Evolutionary conservation across 2,888 invertebrate genomes (phyloP).

Genomic region (Automeris io): DNA sequence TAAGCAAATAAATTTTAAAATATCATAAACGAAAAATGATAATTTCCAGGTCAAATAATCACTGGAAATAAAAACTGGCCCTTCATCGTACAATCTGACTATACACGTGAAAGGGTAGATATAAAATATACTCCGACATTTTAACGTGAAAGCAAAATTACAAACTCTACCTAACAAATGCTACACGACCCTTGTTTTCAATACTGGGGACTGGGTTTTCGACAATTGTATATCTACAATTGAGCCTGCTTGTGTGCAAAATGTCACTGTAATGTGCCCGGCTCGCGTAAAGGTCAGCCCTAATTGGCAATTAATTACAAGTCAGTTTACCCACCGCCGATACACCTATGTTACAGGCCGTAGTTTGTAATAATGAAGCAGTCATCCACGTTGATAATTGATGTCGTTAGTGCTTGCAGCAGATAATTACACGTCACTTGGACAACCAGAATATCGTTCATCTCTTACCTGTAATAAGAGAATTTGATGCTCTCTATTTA

Average conservation of each 20-base stretch:
- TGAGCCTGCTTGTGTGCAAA: neutral
- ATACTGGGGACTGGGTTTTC: neutral
- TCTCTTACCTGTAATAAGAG: neutral
- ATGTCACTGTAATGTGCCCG: constrained; percentile 17
- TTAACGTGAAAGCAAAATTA: neutral
- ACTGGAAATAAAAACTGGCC: no score
- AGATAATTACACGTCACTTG: constrained; percentile 23
- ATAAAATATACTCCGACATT: neutral
- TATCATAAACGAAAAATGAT: no score
- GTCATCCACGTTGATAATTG: constrained; percentile 29
- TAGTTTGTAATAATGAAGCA: constrained; percentile 41
- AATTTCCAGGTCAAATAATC: no score
- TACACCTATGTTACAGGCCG: constrained; percentile 13
- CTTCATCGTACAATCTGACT: no score
- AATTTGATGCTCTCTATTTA: neutral
- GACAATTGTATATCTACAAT: neutral
- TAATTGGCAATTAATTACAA: constrained; percentile 52
- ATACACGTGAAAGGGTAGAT: no score
- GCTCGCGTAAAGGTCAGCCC: constrained; percentile 29
- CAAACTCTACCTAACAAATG: neutral
- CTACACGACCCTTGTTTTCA: neutral
- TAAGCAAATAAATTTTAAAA: no score
- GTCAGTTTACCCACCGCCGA: constrained; percentile 22
- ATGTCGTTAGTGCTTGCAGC: constrained; percentile 27
- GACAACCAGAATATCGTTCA: constrained; percentile 20